Percentiles rank a stretch among this genome's conserved stretches.
Conservation (phyloP, 2,113 vertebrate genomes). For the Sclerurus mexicanus region DNA sequence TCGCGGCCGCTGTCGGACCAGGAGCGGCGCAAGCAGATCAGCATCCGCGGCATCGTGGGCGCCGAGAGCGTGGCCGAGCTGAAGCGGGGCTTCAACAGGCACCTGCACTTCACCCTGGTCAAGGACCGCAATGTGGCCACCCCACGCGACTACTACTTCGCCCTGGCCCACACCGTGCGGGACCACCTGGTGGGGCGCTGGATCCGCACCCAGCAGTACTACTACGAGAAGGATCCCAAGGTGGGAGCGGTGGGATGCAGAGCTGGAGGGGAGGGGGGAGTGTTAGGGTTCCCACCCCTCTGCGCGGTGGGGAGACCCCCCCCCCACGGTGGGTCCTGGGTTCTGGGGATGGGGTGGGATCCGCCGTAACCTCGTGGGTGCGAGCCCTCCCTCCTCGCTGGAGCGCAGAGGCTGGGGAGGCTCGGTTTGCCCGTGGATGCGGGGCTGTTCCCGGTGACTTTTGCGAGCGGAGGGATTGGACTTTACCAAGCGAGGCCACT, state of each 20-base stretch:
- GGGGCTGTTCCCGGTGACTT: not conserved
- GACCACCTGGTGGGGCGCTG: constrained; percentile 94
- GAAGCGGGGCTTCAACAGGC: constrained; percentile 90
- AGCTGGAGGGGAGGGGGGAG: not conserved
- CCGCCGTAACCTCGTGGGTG: not conserved
- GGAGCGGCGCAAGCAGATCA: constrained; percentile 93
- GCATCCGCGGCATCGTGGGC: constrained; percentile 88
- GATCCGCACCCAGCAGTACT: constrained; percentile 94
- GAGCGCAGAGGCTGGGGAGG: rapidly evolving
- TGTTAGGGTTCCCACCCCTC: no score
- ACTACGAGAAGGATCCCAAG: constrained; percentile 92
- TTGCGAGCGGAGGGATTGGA: not conserved
- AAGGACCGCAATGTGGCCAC: constrained; percentile 94
- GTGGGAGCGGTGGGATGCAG: constrained; percentile 35
- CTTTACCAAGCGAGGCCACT: constrained; percentile 28
- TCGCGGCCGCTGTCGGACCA: constrained; percentile 87
- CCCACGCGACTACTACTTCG: constrained; percentile 88
- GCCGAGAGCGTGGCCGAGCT: constrained; percentile 90
- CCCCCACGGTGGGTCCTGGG: not conserved
- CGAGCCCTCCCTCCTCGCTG: not conserved
- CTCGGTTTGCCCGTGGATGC: not conserved
- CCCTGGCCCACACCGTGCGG: constrained; percentile 90
- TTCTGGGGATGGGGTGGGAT: not conserved
- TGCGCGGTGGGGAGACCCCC: not conserved
- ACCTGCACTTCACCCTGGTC: constrained; percentile 93